A percentile compares a stretch with the other conserved stretches of the same genome.
phyloP scores from a whole-genome alignment of 2,113 vertebrate genomes.

The Dermatemys mawii region DNA sequence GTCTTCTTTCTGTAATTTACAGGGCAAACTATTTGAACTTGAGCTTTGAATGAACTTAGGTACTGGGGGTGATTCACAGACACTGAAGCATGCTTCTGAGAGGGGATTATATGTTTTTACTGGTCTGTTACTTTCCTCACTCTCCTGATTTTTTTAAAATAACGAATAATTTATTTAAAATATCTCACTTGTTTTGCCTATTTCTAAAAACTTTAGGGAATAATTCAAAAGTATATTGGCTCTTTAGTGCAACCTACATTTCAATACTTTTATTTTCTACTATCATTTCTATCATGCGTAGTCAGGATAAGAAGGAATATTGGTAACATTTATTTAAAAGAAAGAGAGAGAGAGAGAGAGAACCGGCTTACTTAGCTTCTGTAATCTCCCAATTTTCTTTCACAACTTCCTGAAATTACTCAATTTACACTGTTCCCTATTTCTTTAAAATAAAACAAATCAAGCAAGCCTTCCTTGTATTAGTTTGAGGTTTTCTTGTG shows the following conservation, averaged over 20 bases:
- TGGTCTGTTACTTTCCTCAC: background rate
- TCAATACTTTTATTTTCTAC: background rate
- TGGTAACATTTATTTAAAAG: background rate
- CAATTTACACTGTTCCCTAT: slow-evolving; percentile 53
- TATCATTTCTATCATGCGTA: background rate
- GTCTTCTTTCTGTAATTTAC: background rate
- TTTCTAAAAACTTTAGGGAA: background rate
- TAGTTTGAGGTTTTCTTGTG: background rate
- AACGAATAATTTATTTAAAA: background rate
- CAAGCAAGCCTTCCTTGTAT: background rate
- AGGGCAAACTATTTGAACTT: background rate
- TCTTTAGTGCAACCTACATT: background rate
- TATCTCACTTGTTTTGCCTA: no score
- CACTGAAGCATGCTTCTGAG: background rate
- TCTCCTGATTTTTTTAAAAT: background rate
- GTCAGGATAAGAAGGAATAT: background rate
- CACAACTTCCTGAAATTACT: slow-evolving; percentile 71
- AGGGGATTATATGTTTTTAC: background rate
- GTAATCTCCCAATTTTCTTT: slow-evolving; percentile 54
- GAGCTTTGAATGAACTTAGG: background rate
- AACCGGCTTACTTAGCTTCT: slow-evolving; percentile 2
- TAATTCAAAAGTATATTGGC: background rate
- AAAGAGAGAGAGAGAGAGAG: background rate
- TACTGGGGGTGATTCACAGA: background rate
- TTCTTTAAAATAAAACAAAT: background rate